Evolutionary conservation across 2,888 invertebrate genomes (phyloP).

Genomic region (Ectropis crepuscularia): DNA sequence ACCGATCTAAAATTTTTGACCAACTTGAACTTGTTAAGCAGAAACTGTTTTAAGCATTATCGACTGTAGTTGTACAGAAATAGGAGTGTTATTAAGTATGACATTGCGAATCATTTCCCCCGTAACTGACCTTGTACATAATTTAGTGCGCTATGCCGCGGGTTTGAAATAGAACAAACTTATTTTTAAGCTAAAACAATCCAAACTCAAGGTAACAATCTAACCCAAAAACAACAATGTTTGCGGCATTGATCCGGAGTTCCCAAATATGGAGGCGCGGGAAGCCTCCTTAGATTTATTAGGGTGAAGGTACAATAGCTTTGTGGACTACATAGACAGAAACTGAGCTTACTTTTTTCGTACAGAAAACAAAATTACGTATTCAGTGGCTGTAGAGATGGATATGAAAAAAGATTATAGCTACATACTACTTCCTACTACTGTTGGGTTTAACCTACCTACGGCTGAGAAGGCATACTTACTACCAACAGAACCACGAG

Average conservation of each 20-base stretch:
- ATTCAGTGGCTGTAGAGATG: too few relatives aligned
- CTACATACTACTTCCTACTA: too few relatives aligned
- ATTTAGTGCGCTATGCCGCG: background rate
- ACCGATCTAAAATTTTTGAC: too few relatives aligned
- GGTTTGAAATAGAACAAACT: background rate
- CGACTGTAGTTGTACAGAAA: too few relatives aligned
- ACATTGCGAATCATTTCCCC: background rate
- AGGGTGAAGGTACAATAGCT: slow-evolving; percentile 52
- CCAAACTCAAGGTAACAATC: slow-evolving; percentile 36
- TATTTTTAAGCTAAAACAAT: slow-evolving; percentile 15
- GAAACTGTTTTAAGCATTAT: too few relatives aligned
- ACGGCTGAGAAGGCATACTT: too few relatives aligned
- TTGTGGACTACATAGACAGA: slow-evolving; percentile 31
- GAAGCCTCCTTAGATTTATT: slow-evolving; percentile 64
- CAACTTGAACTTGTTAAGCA: too few relatives aligned
- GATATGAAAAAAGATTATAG: too few relatives aligned
- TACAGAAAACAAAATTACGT: too few relatives aligned
- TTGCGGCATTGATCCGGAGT: slow-evolving; percentile 45
- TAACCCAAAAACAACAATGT: slow-evolving; percentile 53
- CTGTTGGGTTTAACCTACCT: too few relatives aligned
- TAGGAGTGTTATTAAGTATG: background rate
- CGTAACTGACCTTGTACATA: background rate
- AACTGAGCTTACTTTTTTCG: background rate
- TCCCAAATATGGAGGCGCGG: slow-evolving; percentile 58
- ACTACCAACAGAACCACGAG: too few relatives aligned